Percentiles rank a stretch among this genome's conserved stretches.
phyloP scores from a whole-genome alignment of 2,113 vertebrate genomes.

The Tragulus kanchil region DNA sequence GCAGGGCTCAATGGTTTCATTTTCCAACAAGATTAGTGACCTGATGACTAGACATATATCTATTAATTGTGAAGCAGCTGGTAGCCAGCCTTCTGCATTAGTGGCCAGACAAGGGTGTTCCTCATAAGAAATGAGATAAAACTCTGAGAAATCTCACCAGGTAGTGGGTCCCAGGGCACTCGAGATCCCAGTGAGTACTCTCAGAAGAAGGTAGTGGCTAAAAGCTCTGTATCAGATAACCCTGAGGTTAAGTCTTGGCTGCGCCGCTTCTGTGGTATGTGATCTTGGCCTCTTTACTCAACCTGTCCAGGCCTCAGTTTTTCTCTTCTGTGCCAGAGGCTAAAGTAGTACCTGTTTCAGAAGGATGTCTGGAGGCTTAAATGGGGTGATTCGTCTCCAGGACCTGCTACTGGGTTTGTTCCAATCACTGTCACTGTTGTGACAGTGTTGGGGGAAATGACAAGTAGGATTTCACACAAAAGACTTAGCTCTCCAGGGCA shows the following conservation, averaged over 20 bases:
- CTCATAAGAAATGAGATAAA: not conserved
- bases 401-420: too few species aligned
- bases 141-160: not conserved
- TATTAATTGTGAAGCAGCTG: not conserved
- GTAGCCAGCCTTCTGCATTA: not conserved
- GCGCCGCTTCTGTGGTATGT: not conserved
- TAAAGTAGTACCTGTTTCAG: not conserved
- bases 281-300: too few species aligned
- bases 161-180: not conserved
- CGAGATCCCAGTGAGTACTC: not conserved
- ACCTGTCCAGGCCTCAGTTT: not conserved
- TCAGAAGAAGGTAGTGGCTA: not conserved
- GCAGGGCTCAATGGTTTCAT: not conserved
- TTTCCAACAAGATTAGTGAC: not conserved
- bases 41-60: not conserved
- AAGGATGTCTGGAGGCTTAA: not conserved
- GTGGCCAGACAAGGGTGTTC: not conserved
- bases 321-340: not conserved
- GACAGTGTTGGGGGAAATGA: not conserved
- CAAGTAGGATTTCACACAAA: not conserved
- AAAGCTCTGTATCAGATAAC: not conserved
- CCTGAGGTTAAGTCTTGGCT: not conserved
- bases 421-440: not conserved
- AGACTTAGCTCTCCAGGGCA: not conserved
- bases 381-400: not conserved